These are phyloP conservation scores for Pterois miles DNA, from an alignment of 2,797 vertebrate species.

Conservation along the genomic window DNA sequence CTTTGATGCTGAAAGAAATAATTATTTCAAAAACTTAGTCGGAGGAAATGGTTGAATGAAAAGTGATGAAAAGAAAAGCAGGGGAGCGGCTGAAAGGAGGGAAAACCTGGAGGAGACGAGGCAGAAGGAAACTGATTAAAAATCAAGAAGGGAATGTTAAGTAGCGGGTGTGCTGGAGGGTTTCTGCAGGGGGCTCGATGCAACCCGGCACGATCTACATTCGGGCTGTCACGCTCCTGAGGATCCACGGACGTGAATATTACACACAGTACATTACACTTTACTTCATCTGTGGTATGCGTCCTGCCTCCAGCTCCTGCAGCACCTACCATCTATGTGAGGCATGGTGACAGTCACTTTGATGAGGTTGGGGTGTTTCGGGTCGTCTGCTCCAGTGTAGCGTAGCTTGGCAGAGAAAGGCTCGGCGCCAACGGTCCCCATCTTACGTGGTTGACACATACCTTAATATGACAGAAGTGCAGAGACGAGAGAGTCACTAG, in stretches of 20 bases:
- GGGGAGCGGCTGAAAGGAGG: neutral
- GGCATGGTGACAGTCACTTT: slow-evolving; percentile 95
- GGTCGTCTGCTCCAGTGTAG: slow-evolving; percentile 91
- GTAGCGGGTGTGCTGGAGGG: slow-evolving; percentile 50
- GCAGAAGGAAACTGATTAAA: slow-evolving; percentile 65
- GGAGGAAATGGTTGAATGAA: slow-evolving; percentile 25
- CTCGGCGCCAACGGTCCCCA: slow-evolving; percentile 91
- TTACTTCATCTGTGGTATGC: slow-evolving; percentile 48
- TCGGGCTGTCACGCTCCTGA: slow-evolving; percentile 61
- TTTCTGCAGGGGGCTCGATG: slow-evolving; percentile 39
- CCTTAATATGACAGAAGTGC: slow-evolving; percentile 74
- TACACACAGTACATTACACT: slow-evolving; percentile 64
- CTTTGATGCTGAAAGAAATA: slow-evolving; percentile 8
- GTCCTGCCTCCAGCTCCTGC: slow-evolving; percentile 51
- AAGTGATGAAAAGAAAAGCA: slow-evolving; percentile 17
- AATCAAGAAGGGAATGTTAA: slow-evolving; percentile 67
- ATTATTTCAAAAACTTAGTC: slow-evolving; percentile 14
- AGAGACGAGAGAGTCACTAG: neutral
- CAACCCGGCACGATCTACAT: slow-evolving; percentile 58
- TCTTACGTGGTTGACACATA: slow-evolving; percentile 91
- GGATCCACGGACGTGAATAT: slow-evolving; percentile 64
- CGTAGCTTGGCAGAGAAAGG: slow-evolving; percentile 95
- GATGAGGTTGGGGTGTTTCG: slow-evolving; percentile 90
- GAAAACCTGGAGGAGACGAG: slow-evolving; percentile 43
- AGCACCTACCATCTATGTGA: slow-evolving; percentile 90